Conservation (phyloP, 2,113 vertebrate genomes). For the Lasiurus cinereus region DNA sequence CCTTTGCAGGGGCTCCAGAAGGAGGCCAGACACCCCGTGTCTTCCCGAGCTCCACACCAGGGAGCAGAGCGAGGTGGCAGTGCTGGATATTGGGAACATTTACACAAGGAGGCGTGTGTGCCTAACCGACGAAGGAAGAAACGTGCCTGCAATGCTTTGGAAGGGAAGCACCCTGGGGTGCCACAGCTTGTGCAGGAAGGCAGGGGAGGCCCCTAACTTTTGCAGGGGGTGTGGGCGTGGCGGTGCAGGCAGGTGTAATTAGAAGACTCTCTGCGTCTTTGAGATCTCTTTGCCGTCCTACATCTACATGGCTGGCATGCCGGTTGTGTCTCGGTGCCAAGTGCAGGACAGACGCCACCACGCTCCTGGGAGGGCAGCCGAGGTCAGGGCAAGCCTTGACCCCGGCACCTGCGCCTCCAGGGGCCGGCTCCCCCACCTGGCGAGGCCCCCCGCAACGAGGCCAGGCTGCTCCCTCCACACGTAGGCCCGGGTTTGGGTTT, state of each 20-base stretch:
- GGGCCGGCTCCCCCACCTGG: neutral
- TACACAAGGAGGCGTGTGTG: neutral
- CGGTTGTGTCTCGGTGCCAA: neutral
- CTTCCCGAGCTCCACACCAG: neutral
- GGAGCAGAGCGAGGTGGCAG: neutral
- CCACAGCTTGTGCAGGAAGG: neutral
- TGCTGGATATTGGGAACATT: neutral
- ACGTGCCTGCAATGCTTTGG: neutral
- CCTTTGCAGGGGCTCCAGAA: neutral
- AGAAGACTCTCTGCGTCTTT: neutral
- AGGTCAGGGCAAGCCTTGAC: neutral
- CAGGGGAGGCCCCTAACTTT: neutral
- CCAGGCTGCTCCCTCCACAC: constrained; percentile 32
- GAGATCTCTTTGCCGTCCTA: neutral
- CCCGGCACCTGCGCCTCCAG: neutral
- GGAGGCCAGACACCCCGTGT: neutral
- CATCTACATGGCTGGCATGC: neutral
- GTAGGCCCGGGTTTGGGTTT: constrained; percentile 56
- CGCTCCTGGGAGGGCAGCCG: neutral
- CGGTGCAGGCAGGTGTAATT: neutral
- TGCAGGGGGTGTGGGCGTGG: neutral
- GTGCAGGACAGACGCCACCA: neutral
- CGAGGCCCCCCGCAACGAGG: neutral
- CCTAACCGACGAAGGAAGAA: neutral
- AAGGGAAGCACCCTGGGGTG: neutral